Evolutionary conservation across 2,797 vertebrate species (phyloP).

Genomic region (Gastrophryne carolinensis): DNA sequence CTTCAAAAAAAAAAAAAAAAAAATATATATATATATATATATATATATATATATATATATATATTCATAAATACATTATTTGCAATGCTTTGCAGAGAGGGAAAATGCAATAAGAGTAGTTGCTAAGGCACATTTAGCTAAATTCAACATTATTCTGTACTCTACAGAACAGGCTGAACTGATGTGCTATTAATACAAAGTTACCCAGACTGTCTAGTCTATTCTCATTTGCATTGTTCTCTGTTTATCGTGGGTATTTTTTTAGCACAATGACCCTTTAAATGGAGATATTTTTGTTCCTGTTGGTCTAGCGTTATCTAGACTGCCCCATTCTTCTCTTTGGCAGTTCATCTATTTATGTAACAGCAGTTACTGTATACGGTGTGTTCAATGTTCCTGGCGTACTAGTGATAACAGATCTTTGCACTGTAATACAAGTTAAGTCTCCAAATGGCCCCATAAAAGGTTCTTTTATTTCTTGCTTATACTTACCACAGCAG

Average conservation of each 20-base stretch:
- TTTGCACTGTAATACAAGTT: slow-evolving; percentile 7
- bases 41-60: too few species aligned
- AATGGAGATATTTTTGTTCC: too few species aligned
- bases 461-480: slow-evolving; percentile 22
- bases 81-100: slow-evolving; percentile 1
- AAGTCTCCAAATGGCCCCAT: slow-evolving; percentile 33
- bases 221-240: too few species aligned
- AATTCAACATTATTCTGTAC: not conserved
- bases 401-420: slow-evolving; percentile 31
- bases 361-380: slow-evolving; percentile 10
- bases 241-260: too few species aligned
- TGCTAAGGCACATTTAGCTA: not conserved
- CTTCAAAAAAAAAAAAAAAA: too few species aligned
- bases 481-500: not conserved
- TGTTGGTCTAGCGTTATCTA: slow-evolving; percentile 1
- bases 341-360: slow-evolving; percentile 31
- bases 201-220: too few species aligned
- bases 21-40: too few species aligned
- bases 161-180: not conserved
- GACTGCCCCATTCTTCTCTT: not conserved
- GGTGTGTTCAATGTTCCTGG: slow-evolving; percentile 9
- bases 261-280: too few species aligned
- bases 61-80: too few species aligned
- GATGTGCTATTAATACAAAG: not conserved
- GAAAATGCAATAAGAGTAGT: not conserved